These are phyloP conservation scores for Cynodonichthys magdalenae DNA, from an alignment of 2,797 vertebrate genomes.

Conservation along the genomic window DNA sequence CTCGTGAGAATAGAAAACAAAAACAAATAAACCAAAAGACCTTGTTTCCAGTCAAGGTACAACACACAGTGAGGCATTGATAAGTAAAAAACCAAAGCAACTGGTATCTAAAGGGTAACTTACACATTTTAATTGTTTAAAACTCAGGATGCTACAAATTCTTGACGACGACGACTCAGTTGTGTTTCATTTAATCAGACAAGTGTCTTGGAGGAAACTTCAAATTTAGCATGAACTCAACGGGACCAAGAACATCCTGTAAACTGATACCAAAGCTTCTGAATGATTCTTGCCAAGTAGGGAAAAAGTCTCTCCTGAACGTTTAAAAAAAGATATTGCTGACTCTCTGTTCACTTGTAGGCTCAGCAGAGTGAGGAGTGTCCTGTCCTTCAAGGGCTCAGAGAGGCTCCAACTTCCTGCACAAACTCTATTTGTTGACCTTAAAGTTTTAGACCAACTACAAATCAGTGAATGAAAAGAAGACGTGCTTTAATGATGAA, in stretches of 20 bases:
- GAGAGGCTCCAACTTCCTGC: constrained; percentile 19
- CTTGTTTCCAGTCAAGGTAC: neutral
- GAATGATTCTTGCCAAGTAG: neutral
- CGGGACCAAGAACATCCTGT: neutral
- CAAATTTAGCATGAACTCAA: neutral
- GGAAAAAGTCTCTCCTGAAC: constrained; percentile 1
- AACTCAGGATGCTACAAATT: neutral
- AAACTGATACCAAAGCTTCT: neutral
- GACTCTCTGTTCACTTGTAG: constrained; percentile 1
- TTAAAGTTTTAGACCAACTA: neutral
- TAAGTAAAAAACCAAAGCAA: neutral
- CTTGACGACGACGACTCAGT: neutral
- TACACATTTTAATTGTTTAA: too few species aligned
- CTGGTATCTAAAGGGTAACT: too few species aligned
- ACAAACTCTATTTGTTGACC: neutral
- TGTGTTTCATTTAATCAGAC: neutral
- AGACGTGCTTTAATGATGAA: neutral
- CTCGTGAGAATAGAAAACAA: neutral
- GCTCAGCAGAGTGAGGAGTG: constrained; percentile 14
- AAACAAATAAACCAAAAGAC: neutral
- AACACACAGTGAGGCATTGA: neutral
- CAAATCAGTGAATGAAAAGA: too few species aligned
- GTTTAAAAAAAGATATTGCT: constrained; percentile 2
- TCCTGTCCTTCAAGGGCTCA: constrained; percentile 10
- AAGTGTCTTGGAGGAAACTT: neutral